Evolutionary conservation across 2,888 invertebrate genomes (phyloP), one percentile per base, ranked within the genome.

Genomic region (Atherix ibis): DNA sequence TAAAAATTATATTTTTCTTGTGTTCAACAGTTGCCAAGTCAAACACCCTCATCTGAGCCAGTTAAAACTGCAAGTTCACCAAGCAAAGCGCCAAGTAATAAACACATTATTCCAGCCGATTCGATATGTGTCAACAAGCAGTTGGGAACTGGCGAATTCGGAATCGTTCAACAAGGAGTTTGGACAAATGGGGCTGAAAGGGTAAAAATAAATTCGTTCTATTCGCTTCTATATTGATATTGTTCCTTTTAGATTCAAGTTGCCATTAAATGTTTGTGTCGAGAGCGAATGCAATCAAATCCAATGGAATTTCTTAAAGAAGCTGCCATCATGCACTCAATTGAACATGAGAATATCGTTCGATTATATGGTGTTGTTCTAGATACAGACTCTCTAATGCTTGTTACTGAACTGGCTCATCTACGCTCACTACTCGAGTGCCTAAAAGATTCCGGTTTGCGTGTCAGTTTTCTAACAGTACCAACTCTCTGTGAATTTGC

Each of bases 251-350:
- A 87, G 83, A 76, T 88, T 47, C 85, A 88, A 71, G 95, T 95
- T 37, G 95, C 95, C 12, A 88, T 98, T 46, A 98, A 98, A 66
- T 92, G 94, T 57, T 65, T 98, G 36, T 87, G 87, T 27, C 76
- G 89, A 42, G 94, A 95, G 53, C 73, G 89, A 37, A 85, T 98
- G 83, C 87, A 92, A 48, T 87, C 88, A 45, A 92, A 92, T 59
- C 89, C 92, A 2, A 82, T 91, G 43, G 94, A 95, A 60, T 95
- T 97, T 64, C 66, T 97, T 32, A 95, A 95, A 60, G 97, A 98
- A 63, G 97, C 97, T 1, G 89, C 89, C 9, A 91, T 95, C 43
- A 95, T 98, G 95, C 94, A 97, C 59, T 79, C 85, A 42, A 91
- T 97, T 48, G 89, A 94, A 56, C 94, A 97, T 57, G 88, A 91